phyloP scores from a whole-genome alignment of 2,113 vertebrate species.

The Saguinus midas region DNA sequence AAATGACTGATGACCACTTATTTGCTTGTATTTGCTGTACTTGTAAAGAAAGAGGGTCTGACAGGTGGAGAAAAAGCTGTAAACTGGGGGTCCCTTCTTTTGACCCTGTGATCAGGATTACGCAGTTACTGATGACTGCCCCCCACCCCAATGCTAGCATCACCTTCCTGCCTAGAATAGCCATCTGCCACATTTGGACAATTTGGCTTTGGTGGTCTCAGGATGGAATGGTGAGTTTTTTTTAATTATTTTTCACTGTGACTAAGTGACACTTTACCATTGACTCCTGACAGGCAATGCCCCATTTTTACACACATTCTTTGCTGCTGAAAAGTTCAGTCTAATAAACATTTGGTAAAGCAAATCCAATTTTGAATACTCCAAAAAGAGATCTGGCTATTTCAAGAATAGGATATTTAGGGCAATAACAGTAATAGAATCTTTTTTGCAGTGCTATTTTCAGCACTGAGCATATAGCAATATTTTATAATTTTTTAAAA shows the following conservation, averaged over 20 bases:
- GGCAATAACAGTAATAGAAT: not conserved
- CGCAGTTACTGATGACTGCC: slow-evolving; percentile 48
- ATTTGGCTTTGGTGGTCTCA: not conserved
- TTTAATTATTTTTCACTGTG: not conserved
- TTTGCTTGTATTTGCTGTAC: not conserved
- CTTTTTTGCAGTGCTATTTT: not conserved
- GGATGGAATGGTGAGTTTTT: not conserved
- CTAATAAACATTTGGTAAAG: slow-evolving; percentile 64
- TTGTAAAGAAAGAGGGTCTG: not conserved
- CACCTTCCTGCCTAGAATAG: not conserved
- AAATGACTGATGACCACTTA: not conserved
- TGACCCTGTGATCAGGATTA: not conserved
- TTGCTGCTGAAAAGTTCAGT: slow-evolving; percentile 56
- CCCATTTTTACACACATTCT: not conserved
- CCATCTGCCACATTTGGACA: not conserved
- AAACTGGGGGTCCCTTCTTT: not conserved
- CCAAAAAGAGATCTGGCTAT: slow-evolving; percentile 62
- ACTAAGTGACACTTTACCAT: not conserved
- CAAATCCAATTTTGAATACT: slow-evolving; percentile 60
- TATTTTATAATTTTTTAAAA: not conserved
- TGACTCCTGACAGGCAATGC: not conserved
- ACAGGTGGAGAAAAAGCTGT: not conserved
- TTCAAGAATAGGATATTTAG: slow-evolving; percentile 35
- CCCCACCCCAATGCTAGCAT: slow-evolving; percentile 50
- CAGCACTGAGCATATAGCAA: not conserved